Percentiles rank a stretch among this genome's conserved stretches.
These are phyloP conservation scores for Struthidea cinerea DNA, from an alignment of 2,113 vertebrate genomes.

Conservation along the genomic window DNA sequence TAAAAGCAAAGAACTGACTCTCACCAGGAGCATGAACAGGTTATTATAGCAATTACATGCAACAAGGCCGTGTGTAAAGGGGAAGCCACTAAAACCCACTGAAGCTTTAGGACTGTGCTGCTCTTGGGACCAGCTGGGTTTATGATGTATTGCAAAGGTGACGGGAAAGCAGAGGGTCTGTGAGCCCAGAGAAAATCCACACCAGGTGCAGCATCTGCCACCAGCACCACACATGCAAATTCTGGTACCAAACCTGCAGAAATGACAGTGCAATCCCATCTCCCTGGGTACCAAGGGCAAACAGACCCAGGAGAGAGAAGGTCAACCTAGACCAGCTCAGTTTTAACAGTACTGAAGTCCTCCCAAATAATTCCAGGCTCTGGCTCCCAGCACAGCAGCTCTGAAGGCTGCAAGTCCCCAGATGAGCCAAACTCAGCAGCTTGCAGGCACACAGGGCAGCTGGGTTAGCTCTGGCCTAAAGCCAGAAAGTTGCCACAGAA, in stretches of 20 bases:
- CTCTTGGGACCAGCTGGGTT: background rate
- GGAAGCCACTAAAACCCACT: background rate
- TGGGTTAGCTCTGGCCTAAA: background rate
- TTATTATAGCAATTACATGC: background rate
- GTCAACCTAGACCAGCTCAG: fast-evolving
- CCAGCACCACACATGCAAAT: fast-evolving
- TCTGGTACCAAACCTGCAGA: background rate
- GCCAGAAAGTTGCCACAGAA: background rate
- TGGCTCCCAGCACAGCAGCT: background rate
- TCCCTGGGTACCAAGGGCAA: background rate
- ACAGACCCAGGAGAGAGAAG: background rate
- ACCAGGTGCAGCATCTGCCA: background rate
- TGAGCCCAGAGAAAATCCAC: background rate
- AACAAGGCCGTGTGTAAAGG: background rate
- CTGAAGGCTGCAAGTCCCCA: background rate
- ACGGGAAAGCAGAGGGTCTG: background rate
- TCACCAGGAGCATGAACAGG: background rate
- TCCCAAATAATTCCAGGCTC: background rate
- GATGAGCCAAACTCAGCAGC: background rate
- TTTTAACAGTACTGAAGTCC: background rate
- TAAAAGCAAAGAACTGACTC: background rate
- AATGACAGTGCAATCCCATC: fast-evolving
- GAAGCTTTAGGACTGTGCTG: background rate
- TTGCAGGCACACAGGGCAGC: background rate
- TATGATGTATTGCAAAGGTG: background rate